phyloP scores from a whole-genome alignment of 2,797 vertebrate species.

The Anguilla pacifica region DNA sequence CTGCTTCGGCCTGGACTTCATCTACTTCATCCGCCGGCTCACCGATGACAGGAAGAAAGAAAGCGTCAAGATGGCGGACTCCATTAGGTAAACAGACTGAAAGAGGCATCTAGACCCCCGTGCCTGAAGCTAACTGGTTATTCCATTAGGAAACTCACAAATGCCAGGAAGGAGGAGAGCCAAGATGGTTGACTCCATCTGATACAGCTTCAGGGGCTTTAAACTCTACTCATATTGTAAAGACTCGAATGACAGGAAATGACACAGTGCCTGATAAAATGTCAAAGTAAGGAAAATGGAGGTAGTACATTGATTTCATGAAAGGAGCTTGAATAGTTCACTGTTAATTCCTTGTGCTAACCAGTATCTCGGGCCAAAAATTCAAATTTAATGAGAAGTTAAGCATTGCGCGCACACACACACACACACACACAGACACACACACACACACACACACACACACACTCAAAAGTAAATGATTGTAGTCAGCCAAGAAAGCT shows the following conservation, averaged over 20 bases:
- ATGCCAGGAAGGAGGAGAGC: neutral
- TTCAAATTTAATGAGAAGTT: neutral
- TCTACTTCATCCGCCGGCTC: slow-evolving; percentile 91
- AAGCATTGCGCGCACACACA: neutral
- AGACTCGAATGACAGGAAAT: neutral
- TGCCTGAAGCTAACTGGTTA: neutral
- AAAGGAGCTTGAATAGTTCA: neutral
- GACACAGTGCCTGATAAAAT: neutral
- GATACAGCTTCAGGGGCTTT: neutral
- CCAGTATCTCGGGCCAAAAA: neutral
- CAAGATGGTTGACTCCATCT: neutral
- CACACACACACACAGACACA: neutral
- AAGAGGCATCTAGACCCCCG: neutral
- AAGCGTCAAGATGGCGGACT: slow-evolving; percentile 96
- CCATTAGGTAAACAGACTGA: slow-evolving; percentile 79
- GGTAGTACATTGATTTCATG: neutral
- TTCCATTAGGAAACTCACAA: neutral
- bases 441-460: neutral
- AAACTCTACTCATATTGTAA: neutral
- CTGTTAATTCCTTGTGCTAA: neutral
- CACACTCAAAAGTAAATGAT: neutral
- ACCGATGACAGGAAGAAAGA: slow-evolving; percentile 94
- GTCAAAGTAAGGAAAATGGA: neutral
- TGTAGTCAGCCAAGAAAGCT: slow-evolving; percentile 2
- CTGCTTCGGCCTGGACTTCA: slow-evolving; percentile 93